These are phyloP conservation scores for Geococcyx californianus DNA, from an alignment of 2,113 vertebrate species.

Conservation along the genomic window DNA sequence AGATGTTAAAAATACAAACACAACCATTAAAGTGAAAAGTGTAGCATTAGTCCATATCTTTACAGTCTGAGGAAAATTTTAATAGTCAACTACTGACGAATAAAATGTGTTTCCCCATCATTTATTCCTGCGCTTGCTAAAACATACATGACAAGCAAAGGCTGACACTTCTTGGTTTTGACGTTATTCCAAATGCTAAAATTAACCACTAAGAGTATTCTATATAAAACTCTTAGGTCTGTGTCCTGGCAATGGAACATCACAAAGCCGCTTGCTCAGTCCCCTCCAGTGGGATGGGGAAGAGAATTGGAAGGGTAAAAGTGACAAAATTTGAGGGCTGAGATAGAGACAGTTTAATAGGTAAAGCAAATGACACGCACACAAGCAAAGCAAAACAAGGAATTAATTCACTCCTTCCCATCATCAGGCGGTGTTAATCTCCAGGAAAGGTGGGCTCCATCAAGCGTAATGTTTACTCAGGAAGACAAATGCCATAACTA, in stretches of 20 bases:
- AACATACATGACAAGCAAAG: background rate
- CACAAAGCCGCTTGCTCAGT: rapidly evolving
- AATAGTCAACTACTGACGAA: background rate
- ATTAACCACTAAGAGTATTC: background rate
- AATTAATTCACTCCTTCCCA: background rate
- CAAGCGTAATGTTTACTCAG: rapidly evolving
- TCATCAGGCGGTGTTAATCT: background rate
- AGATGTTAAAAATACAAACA: constrained; percentile 21
- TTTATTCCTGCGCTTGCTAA: background rate
- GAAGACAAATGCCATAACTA: background rate
- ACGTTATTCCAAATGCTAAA: background rate
- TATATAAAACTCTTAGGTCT: background rate
- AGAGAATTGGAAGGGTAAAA: background rate
- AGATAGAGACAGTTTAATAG: background rate
- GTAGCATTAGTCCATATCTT: background rate
- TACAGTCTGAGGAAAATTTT: background rate
- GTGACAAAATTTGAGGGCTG: background rate
- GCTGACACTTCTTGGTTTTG: background rate
- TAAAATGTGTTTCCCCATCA: background rate
- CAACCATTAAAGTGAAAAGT: background rate
- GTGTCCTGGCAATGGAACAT: background rate
- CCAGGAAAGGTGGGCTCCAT: background rate
- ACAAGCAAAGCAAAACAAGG: background rate
- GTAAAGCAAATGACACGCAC: rapidly evolving
- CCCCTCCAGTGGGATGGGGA: rapidly evolving